These are phyloP conservation scores for Ischnura elegans DNA, from an alignment of 2,888 invertebrate species.

Conservation along the genomic window DNA sequence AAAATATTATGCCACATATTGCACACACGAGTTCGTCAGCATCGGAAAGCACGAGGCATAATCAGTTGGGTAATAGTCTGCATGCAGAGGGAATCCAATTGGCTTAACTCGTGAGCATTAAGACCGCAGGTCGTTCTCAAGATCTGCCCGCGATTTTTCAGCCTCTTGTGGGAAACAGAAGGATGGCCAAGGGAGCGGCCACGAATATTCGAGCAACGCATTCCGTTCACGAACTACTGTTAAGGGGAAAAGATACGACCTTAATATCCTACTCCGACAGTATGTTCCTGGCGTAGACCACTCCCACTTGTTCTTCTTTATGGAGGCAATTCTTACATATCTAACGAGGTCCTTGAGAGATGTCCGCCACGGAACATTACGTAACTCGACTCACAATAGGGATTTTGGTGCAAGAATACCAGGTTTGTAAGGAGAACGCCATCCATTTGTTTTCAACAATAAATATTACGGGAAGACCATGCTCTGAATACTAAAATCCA, in stretches of 20 bases:
- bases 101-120: neutral
- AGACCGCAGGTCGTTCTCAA: neutral
- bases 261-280: neutral
- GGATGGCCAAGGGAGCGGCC: neutral
- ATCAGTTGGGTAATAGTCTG: neutral
- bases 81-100: neutral
- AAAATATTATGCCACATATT: no score
- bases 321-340: neutral
- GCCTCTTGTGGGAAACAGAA: neutral
- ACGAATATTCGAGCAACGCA: neutral
- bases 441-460: neutral
- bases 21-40: no score
- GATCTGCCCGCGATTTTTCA: neutral
- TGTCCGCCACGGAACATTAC: neutral
- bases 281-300: neutral
- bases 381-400: neutral
- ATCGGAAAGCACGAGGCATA: no score
- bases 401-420: neutral
- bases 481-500: neutral
- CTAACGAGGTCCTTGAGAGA: neutral
- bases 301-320: neutral
- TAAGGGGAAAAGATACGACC: neutral
- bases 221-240: neutral
- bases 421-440: no score
- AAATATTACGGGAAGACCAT: neutral